phyloP scores from a whole-genome alignment of 1,140 invertebrate genomes.

The Triops longicaudatus region DNA sequence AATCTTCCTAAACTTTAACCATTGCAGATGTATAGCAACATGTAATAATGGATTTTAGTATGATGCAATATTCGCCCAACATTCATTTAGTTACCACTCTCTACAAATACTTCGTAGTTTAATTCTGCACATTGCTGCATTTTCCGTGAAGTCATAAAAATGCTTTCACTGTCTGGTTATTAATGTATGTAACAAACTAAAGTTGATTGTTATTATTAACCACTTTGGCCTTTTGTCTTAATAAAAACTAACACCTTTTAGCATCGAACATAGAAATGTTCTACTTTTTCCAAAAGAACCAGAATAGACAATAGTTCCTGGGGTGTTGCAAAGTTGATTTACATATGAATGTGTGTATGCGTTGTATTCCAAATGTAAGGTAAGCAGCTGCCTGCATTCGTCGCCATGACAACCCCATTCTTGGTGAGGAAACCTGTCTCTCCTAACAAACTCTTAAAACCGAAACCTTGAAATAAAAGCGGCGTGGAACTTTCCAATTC shows the following conservation, averaged over 20 bases:
- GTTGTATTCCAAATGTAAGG: not conserved
- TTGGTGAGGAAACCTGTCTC: too few species aligned
- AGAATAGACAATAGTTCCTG: not conserved
- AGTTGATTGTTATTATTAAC: not conserved
- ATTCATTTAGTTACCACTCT: too few species aligned
- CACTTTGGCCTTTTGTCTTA: not conserved
- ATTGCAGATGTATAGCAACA: too few species aligned
- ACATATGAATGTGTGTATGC: not conserved
- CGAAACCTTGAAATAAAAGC: not conserved
- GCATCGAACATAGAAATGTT: not conserved
- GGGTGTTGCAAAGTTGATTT: slow-evolving; percentile 5
- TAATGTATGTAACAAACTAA: not conserved
- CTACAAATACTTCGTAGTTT: too few species aligned
- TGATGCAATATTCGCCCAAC: too few species aligned
- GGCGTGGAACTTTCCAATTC: not conserved
- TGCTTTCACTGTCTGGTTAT: too few species aligned
- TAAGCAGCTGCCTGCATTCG: not conserved
- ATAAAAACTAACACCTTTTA: not conserved
- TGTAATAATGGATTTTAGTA: too few species aligned
- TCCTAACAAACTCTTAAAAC: too few species aligned
- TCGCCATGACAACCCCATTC: not conserved
- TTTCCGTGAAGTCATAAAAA: too few species aligned
- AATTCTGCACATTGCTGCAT: too few species aligned
- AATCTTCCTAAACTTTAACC: too few species aligned
- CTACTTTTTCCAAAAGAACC: not conserved